Percentiles rank a stretch among this genome's conserved stretches.
phyloP scores from a whole-genome alignment of 2,113 vertebrate species.

The Rattus norvegicus region DNA sequence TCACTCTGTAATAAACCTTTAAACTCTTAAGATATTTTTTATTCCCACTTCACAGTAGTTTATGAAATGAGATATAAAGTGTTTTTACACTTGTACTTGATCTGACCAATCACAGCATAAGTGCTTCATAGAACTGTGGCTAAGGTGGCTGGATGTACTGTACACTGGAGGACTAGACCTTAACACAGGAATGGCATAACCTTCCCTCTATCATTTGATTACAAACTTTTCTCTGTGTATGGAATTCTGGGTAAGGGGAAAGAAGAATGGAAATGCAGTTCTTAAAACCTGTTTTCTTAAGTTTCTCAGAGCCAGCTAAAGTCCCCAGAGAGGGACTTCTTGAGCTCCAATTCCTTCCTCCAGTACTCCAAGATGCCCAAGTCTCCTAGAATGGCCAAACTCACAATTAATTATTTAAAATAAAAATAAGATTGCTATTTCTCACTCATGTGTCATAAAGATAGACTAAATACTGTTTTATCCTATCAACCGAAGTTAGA shows the following conservation, averaged over 20 bases:
- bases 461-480: not conserved
- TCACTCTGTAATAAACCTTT: conserved; percentile 12
- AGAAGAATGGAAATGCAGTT: conserved; percentile 28
- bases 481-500: not conserved
- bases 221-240: not conserved
- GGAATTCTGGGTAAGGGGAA: not conserved
- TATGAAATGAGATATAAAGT: not conserved
- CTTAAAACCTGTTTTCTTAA: not conserved
- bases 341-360: not conserved
- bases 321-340: not conserved
- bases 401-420: not conserved
- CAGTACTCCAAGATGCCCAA: not conserved
- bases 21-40: conserved; percentile 12
- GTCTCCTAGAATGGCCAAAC: not conserved
- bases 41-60: conserved; percentile 4
- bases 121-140: not conserved
- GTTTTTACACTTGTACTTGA: not conserved
- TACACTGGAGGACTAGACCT: not conserved
- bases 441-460: not conserved
- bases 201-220: not conserved
- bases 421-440: not conserved
- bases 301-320: not conserved
- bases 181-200: not conserved
- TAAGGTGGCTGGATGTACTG: not conserved
- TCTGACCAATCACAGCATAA: not conserved